phyloP scores from a whole-genome alignment of 2,888 invertebrate species.

The Flexamia atlantica region DNA sequence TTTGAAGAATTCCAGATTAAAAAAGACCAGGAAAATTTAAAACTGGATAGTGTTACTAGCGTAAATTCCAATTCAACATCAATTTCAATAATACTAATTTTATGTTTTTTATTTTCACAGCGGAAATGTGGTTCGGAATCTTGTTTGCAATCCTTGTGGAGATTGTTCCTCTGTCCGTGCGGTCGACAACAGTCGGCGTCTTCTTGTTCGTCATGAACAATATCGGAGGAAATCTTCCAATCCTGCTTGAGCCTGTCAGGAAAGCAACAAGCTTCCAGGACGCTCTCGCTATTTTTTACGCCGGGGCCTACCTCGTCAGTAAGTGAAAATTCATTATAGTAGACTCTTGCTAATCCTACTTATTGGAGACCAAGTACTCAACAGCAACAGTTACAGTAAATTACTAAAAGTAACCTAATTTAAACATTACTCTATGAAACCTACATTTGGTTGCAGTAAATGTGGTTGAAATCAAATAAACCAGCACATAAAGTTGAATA shows the following conservation, averaged over 20 bases:
- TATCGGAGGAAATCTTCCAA: conserved; percentile 93
- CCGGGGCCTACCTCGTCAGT: conserved; percentile 92
- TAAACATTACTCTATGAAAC: too few species aligned
- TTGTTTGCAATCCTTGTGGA: conserved; percentile 94
- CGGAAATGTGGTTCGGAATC: conserved; percentile 97
- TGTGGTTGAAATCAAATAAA: too few species aligned
- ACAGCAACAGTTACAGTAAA: too few species aligned
- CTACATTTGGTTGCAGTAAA: too few species aligned
- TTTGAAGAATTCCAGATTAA: too few species aligned
- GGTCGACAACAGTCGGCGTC: conserved; percentile 91
- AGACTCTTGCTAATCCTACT: too few species aligned
- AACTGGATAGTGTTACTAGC: too few species aligned
- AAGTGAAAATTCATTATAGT: conserved; percentile 74
- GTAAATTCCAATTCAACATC: too few species aligned
- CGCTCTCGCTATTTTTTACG: conserved; percentile 92
- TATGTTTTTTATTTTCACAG: conserved; percentile 75
- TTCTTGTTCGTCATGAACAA: conserved; percentile 96
- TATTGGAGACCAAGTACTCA: too few species aligned
- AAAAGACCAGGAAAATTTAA: too few species aligned
- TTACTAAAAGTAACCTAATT: too few species aligned
- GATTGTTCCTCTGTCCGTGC: conserved; percentile 88
- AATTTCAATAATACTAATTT: conserved; percentile 1
- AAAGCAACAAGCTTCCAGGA: conserved; percentile 90
- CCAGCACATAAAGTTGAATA: too few species aligned
- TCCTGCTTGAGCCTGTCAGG: conserved; percentile 91